Conservation (phyloP, 2,888 invertebrate genomes). For the Unio pictorum region DNA sequence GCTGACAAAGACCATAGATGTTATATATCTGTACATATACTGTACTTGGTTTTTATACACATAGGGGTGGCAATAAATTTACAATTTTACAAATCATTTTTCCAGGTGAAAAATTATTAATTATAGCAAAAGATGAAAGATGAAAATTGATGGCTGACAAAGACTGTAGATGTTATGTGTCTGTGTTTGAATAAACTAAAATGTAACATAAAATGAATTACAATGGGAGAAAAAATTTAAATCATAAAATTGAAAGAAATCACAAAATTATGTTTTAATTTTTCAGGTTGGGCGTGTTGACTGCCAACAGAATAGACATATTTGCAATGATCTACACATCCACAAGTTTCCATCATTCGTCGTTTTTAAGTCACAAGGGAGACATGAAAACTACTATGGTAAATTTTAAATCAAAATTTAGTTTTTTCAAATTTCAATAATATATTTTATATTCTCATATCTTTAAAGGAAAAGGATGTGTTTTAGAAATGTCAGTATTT, state of each 20-base stretch:
- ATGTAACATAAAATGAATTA: background rate
- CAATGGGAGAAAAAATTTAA: background rate
- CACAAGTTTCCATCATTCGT: constrained; percentile 80
- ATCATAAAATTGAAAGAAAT: constrained; percentile 1
- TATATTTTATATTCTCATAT: too few relatives aligned
- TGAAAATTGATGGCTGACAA: too few relatives aligned
- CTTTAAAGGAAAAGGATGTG: too few relatives aligned
- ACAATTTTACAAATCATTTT: too few relatives aligned
- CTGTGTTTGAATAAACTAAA: background rate
- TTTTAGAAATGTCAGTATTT: too few relatives aligned
- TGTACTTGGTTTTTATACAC: too few relatives aligned
- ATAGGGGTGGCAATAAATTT: too few relatives aligned
- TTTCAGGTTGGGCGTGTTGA: constrained; percentile 71
- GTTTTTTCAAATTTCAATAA: too few relatives aligned
- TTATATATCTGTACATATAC: background rate
- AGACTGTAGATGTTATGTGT: too few relatives aligned
- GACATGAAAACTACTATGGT: constrained; percentile 83
- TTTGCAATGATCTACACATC: constrained; percentile 71
- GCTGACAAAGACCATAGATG: too few relatives aligned
- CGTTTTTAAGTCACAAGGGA: constrained; percentile 82
- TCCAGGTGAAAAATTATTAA: too few relatives aligned
- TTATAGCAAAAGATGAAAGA: too few relatives aligned
- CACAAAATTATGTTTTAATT: background rate
- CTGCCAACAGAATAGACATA: constrained; percentile 63
- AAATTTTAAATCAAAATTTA: constrained; percentile 17